phyloP scores from a whole-genome alignment of 2,113 vertebrate species.

The Chunga burmeisteri region DNA sequence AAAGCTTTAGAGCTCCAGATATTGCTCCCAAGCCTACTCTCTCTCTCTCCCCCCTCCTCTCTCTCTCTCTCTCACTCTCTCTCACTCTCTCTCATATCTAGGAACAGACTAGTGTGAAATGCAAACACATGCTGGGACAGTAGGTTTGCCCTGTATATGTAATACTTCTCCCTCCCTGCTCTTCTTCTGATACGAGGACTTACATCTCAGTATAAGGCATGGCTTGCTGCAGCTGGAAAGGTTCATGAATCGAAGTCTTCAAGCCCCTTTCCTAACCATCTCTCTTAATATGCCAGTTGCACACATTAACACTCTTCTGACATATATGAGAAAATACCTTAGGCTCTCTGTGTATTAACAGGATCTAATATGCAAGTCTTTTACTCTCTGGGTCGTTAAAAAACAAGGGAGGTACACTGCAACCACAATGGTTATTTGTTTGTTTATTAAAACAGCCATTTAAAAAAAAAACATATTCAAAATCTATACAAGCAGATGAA shows the following conservation, averaged over 20 bases:
- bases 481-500: neutral
- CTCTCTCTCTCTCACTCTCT: too few relatives aligned
- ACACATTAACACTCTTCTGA: neutral
- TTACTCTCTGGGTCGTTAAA: neutral
- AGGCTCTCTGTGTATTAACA: neutral
- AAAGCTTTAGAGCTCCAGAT: neutral
- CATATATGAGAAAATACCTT: neutral
- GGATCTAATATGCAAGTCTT: neutral
- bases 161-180: neutral
- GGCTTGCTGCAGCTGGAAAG: neutral
- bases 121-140: neutral
- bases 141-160: neutral
- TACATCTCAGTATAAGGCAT: neutral
- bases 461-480: neutral
- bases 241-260: neutral
- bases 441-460: neutral
- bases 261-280: neutral
- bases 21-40: neutral
- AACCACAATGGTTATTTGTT: neutral
- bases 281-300: neutral
- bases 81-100: too few relatives aligned
- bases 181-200: neutral
- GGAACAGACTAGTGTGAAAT: neutral
- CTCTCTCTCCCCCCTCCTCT: neutral
- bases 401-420: neutral